Evolutionary conservation across 2,113 vertebrate species (phyloP), one percentile per base, ranked within the genome.

Genomic region (Daboia siamensis): DNA sequence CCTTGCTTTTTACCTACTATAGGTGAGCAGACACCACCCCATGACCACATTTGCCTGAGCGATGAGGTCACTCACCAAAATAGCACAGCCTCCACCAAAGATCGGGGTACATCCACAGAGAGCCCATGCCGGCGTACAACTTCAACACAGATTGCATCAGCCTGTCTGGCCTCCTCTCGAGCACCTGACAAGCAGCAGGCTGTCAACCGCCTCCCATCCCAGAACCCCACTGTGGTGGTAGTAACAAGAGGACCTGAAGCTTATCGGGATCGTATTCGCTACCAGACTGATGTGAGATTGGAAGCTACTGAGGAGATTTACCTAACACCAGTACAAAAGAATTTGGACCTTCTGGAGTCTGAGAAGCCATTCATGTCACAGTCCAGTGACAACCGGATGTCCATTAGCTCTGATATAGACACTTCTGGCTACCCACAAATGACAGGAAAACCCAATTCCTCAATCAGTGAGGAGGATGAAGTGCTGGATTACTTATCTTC

Each of bases 301-400:
- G 99, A 99, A 93, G 98, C 99, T 90, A 99, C 99, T 0, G 99
- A 99, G 97, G 99, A 99, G 97, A 99, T 99, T 95, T 99, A 99
- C 95, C 96, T 99, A 94, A 99, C 99, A 0, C 99, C 99, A 0
- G 98, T 99, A 91, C 99, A 98, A 97, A 98, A 98, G 92, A 98
- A 98, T 4, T 97, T 98, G 0, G 98, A 99, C 93, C 95, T 97
- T 0, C 94, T 98, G 88, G 98, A 99, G 93, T 97, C 97, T 0
- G 97, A 98, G 33, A 98, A 98, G 92, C 98, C 98, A 0, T 98
- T 98, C 96, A 95, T 98, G 90, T 98, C 98, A 0, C 98, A 99
- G 57, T 97, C 98, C 93, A 97, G 98, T 0, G 98, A 99, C 95
- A 98, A 98, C 95, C 98, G 98, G 92, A 99, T 99, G 99, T 99